phyloP scores from a whole-genome alignment of 2,113 vertebrate genomes.

The Ibidorhyncha struthersii region DNA sequence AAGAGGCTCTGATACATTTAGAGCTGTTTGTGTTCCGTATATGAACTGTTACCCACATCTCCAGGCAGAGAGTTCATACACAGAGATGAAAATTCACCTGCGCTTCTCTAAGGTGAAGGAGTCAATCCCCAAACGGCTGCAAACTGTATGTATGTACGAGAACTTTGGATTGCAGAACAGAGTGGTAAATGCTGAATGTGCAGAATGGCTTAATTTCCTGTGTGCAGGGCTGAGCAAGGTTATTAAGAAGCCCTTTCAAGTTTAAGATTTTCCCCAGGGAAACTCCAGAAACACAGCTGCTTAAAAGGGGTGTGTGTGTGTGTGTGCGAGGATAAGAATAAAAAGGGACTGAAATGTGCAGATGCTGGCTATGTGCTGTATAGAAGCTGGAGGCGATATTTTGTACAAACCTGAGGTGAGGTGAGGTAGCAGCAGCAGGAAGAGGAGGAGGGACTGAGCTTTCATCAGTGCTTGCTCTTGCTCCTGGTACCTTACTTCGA shows the following conservation, averaged over 20 bases:
- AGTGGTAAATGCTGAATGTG: slow-evolving; percentile 67
- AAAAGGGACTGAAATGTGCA: background rate
- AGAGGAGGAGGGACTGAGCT: background rate
- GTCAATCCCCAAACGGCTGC: slow-evolving; percentile 48
- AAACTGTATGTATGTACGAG: background rate
- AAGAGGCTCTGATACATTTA: background rate
- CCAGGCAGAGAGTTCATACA: background rate
- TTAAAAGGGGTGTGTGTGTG: no score
- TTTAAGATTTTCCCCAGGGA: slow-evolving; percentile 58
- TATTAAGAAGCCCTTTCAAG: slow-evolving; percentile 73
- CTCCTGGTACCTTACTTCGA: background rate
- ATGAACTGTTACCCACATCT: background rate
- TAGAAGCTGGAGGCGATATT: slow-evolving; percentile 9
- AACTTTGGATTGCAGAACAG: slow-evolving; percentile 49
- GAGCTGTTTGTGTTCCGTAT: background rate
- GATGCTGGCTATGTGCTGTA: background rate
- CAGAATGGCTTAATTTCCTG: slow-evolving; percentile 73
- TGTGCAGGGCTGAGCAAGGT: slow-evolving; percentile 61
- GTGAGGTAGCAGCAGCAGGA: background rate
- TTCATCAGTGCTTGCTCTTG: background rate
- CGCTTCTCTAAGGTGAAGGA: slow-evolving; percentile 7
- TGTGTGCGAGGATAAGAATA: background rate
- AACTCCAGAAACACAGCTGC: slow-evolving; percentile 55
- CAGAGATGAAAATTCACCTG: slow-evolving; percentile 57
- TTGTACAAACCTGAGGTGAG: background rate